Percentiles rank a stretch among this genome's conserved stretches.
phyloP scores from a whole-genome alignment of 2,113 vertebrate genomes.

The Daphoenositta chrysoptera region DNA sequence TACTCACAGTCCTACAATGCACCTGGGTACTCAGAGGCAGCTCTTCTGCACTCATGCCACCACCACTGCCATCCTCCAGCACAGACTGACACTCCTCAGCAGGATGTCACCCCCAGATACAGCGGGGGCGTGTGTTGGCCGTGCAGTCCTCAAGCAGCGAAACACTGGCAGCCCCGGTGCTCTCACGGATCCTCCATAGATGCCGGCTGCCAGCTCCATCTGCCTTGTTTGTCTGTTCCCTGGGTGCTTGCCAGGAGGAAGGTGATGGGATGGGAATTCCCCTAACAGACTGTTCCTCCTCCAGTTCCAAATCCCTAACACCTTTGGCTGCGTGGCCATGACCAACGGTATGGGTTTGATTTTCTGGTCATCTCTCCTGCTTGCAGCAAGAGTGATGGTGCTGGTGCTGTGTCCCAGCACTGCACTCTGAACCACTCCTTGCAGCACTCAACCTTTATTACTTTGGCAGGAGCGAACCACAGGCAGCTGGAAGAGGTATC shows the following conservation, averaged over 20 bases:
- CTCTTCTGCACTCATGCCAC: not conserved
- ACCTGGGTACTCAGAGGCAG: not conserved
- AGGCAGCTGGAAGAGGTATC: not conserved
- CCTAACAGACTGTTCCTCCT: not conserved
- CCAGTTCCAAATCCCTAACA: not conserved
- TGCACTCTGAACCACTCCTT: not conserved
- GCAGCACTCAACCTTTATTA: not conserved
- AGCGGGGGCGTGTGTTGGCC: not conserved
- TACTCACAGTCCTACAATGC: not conserved
- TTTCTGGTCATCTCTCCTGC: not conserved
- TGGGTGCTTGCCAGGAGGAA: not conserved
- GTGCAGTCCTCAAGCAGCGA: not conserved
- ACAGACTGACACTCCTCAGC: not conserved
- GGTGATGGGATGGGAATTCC: not conserved
- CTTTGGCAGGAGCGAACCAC: not conserved
- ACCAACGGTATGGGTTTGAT: fast-evolving
- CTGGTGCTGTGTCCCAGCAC: not conserved
- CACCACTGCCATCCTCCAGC: not conserved
- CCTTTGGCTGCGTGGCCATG: fast-evolving
- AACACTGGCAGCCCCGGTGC: not conserved
- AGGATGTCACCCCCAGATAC: not conserved
- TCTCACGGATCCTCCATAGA: not conserved
- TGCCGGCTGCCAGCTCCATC: not conserved
- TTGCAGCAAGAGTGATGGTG: not conserved
- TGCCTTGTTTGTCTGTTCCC: slow-evolving; percentile 16